Evolutionary conservation across 2,888 invertebrate genomes (phyloP), one percentile per base, ranked within the genome.

Genomic region (Drosophila nigricruria): DNA sequence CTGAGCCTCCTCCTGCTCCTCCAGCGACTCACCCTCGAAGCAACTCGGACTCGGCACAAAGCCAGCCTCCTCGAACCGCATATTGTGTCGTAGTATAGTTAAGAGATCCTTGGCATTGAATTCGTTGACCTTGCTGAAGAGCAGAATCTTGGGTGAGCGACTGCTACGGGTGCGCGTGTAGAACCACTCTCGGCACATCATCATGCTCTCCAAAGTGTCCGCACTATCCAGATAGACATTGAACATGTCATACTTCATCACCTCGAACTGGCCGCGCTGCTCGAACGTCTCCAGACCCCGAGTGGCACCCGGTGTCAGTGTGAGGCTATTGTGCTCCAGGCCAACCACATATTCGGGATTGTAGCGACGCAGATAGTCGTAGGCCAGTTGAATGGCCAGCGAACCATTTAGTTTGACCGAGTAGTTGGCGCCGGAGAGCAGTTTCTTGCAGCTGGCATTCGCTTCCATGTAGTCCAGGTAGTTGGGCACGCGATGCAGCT

Each of bases 171-270:
- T 86, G 10, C 71, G 42, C 0, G 66, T 54, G 18, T 82, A 73
- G 45, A 86, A 86, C 86, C 86, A 86, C 14, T 86, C 89, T 1
- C 88, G 88, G 4, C 86, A 86, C 43, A 77, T 66, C 75, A 86
- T 70, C 88, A 89, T 86, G 67, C 89, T 89, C 68, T 86, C 86
- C 54, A 89, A 25, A 3, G 85, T 68, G 4, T 86, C 86, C 4
- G 86, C 86, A 18, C 74, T 67, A 12, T 86, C 86, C 67, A 86
- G 32, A 20, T 88, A 81, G 0, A 86, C 85, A n/a, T 88, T 80
- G 59, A 88, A 82, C 10, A 78, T 71, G 20, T 75, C 82, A 0
- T 72, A 53, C 14, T 78, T 80, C 14, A 89, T 75, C 0, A 88
- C 27, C 30, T 88, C 80, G 5, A 86, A 86, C 3, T 80, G 78